Conservation (phyloP, 2,888 invertebrate genomes). For the Harmothoe impar region DNA sequence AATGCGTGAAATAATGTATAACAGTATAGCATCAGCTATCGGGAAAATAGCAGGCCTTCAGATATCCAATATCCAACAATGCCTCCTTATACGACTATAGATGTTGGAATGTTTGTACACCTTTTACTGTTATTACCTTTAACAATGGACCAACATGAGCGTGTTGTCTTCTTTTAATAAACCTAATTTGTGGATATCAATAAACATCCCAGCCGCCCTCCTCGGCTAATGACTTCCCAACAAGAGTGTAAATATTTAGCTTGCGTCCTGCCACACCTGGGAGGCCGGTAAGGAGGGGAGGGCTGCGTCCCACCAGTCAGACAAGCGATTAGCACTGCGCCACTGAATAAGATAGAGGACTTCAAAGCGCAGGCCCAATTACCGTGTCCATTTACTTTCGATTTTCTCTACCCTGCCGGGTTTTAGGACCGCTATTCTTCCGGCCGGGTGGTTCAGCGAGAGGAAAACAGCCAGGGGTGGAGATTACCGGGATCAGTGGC, state of each 20-base stretch:
- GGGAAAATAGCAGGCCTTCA: no score
- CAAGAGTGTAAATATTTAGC: not conserved
- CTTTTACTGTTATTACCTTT: no score
- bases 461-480: conserved; percentile 38
- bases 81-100: no score
- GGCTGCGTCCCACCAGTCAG: not conserved
- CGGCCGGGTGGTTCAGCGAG: not conserved
- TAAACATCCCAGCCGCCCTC: not conserved
- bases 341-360: conserved; percentile 32
- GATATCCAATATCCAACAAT: no score
- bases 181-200: no score
- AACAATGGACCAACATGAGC: no score
- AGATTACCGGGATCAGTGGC: conserved; percentile 37
- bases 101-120: no score
- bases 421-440: conserved; percentile 36
- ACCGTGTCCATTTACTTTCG: conserved; percentile 58
- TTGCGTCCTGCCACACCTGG: not conserved
- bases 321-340: conserved; percentile 44
- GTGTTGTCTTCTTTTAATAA: no score
- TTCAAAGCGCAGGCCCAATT: conserved; percentile 47
- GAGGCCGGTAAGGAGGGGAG: not conserved
- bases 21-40: no score
- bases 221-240: not conserved
- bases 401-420: conserved; percentile 11
- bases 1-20: no score